Conservation (phyloP, 2,113 vertebrate genomes). For the Brevimyrus niger region DNA sequence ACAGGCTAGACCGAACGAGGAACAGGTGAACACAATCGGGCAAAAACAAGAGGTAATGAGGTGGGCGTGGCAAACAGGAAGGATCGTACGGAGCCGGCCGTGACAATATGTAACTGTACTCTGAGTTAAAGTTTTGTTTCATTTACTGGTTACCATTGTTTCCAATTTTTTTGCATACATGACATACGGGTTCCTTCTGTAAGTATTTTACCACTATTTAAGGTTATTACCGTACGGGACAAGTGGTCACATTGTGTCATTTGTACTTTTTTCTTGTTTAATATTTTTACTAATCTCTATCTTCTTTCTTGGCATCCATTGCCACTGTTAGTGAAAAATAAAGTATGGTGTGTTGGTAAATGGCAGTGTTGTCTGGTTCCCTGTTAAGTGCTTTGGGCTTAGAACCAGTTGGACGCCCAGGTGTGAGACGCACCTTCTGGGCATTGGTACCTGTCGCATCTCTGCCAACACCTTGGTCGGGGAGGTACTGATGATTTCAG, state of each 20-base stretch:
- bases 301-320: not conserved
- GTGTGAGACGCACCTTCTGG: not conserved
- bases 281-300: not conserved
- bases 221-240: not conserved
- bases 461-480: not conserved
- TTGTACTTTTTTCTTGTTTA: not conserved
- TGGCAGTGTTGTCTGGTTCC: not conserved
- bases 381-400: not conserved
- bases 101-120: not conserved
- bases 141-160: not conserved
- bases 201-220: not conserved
- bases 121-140: not conserved
- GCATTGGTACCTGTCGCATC: not conserved
- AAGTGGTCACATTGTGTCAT: not conserved
- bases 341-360: not conserved
- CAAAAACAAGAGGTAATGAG: no score
- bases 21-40: no score
- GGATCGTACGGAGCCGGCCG: no score
- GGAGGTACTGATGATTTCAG: not conserved
- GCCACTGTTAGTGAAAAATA: not conserved
- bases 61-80: no score
- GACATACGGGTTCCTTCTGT: not conserved
- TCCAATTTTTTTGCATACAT: not conserved
- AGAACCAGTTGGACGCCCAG: not conserved
- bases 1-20: no score